Base-by-base conservation (phyloP, 1,140 invertebrate genomes). In the Bombus superbus region DNA sequence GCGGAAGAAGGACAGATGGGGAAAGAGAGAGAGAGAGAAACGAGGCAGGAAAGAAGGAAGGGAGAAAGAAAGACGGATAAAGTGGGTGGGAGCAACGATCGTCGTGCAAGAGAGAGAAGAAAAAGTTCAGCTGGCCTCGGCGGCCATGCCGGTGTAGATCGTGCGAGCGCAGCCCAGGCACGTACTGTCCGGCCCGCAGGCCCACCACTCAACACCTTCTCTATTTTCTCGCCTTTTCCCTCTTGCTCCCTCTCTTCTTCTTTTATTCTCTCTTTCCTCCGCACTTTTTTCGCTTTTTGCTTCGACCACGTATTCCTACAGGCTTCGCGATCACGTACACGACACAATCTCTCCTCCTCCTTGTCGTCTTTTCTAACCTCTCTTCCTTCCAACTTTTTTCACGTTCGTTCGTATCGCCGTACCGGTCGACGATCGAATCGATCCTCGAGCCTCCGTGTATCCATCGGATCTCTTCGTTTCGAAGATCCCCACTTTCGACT, bases 111-210 rank as follows among this genome's bases (percentile, higher is more conserved):
- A 86, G 89, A 81, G 77, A 75, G 81, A 75, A 59, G 87, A 89
- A 91, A 83, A 91, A 90, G 90, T 93, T 92, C 91, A 94, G 92
- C 90, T 94, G 92, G 94, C 93, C 92, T 94, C 93, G 93, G 93
- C 94, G 91, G 93, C 94, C 93, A 94, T 94, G 93, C 92, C 92
- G 91, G 86, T 89, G 89, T 89, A 87, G 92, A 90, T 92, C 91
- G 91, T 90, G 90, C 89, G 89, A 91, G 91, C 89, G 78, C 83
- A 90, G 89, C 66, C 71, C 93, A 94, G 94, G 92, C 86, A 77
- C 90, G 94, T 93, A 93, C 28, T 74, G 35, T 57, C 57, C 44
- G 59, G 68, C 42, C 53, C 66, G 28, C 73, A 75, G 86, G 76
- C 69, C 82, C 88, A 87, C 83, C 47, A 68, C 64, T 71, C 81